These are phyloP conservation scores for Phengaris alcon DNA, from an alignment of 2,888 invertebrate species.

Conservation along the genomic window DNA sequence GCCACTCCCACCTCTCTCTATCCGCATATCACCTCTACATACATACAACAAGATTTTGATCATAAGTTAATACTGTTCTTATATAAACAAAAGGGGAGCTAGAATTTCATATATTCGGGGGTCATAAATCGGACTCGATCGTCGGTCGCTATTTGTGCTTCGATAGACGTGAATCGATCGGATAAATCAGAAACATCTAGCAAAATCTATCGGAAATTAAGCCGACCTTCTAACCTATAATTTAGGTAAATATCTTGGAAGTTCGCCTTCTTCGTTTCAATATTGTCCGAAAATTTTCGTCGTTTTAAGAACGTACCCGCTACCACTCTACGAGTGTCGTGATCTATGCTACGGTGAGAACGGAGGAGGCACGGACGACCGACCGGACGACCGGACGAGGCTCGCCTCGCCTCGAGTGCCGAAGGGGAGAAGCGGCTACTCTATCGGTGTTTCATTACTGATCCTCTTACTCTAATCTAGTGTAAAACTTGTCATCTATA, in stretches of 20 bases:
- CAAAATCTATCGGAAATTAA: conserved; percentile 79
- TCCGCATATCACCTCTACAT: conserved; percentile 74
- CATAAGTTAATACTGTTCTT: conserved; percentile 75
- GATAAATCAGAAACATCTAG: conserved; percentile 73
- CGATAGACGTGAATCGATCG: conserved; percentile 68
- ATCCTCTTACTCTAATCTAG: conserved; percentile 78
- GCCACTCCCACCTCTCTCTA: conserved; percentile 60
- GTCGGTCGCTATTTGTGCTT: conserved; percentile 74
- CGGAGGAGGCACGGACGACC: conserved; percentile 46
- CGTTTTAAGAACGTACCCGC: conserved; percentile 67
- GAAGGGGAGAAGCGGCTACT: conserved; percentile 78
- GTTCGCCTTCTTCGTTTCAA: conserved; percentile 74
- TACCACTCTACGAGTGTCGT: conserved; percentile 77
- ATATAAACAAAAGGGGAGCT: conserved; percentile 63
- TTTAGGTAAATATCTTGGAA: conserved; percentile 76
- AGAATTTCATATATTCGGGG: conserved; percentile 53
- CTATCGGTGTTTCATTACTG: conserved; percentile 79
- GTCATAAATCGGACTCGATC: conserved; percentile 66
- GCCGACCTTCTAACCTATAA: conserved; percentile 75
- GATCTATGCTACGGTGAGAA: conserved; percentile 69
- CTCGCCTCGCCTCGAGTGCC: conserved; percentile 68
- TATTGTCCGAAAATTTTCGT: conserved; percentile 77
- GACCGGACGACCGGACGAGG: conserved; percentile 39
- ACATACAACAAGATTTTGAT: conserved; percentile 69
- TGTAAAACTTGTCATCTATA: conserved; percentile 77